Base-by-base conservation (phyloP, 1,140 invertebrate species). In the Wasmannia auropunctata region DNA sequence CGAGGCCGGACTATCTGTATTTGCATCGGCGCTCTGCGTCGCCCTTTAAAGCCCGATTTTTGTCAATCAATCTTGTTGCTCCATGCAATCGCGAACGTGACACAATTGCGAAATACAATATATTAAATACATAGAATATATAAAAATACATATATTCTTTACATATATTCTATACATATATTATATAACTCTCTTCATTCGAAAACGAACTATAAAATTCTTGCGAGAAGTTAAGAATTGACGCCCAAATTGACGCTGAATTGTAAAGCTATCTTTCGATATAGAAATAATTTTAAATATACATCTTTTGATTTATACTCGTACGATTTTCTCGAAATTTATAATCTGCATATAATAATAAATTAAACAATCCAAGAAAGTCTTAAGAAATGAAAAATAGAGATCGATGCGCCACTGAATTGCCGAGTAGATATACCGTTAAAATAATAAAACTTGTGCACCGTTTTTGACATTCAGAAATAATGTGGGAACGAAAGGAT, bases 1-100 rank as follows among this genome's bases (percentile, higher is more conserved):
- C 19, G 43, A 75, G 43, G 37, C 65, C 28, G 46, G 22, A 60
- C 34, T 86, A 86, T 86, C 85, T 46, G 28, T 86, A 81, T 86
- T 86, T 86, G 75, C 76, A 86, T 86, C 84, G 19, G 31, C 51
- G 75, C 77, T 80, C 7, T 0, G 2, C 5, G 11, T 7, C 14
- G 25, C 34, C 16, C 1, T 37, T 80, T 80, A 67, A 69, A 51
- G 16, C 16, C 16, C 10, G 16, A 65, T 31, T 31, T 28, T 46
- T 46, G n/a, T 31, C 37, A 46, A 80, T 58, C 49, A 54, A 67
- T 25, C 37, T 43, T 56, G 22, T 25, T 25, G 14, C 14, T 10
- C 5, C 6, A 11, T 7, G 25, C 0, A 56, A 72, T 72, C 25
- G 69, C 22, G 6, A 25, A 31, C 16, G 25, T 14, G 40, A 6